A percentile compares a stretch with the other conserved stretches of the same genome.
Conservation (phyloP, 2,113 vertebrate species). For the Cricetomys ansorgei region DNA sequence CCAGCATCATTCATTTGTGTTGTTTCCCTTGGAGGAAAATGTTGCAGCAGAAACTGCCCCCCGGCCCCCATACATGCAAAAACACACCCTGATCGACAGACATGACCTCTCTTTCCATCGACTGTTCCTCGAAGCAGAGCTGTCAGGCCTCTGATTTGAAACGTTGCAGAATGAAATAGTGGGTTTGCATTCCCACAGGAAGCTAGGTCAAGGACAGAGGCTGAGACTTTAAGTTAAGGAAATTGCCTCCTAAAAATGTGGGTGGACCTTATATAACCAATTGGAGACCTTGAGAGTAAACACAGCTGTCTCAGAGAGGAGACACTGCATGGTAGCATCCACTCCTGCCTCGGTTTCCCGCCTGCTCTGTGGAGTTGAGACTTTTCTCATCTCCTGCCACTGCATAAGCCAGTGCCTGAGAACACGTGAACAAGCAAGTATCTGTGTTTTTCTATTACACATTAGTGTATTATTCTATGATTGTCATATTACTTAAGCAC, state of each 20-base stretch:
- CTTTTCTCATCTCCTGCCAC: background rate
- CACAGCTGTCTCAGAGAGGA: background rate
- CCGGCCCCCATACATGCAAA: background rate
- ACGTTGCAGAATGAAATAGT: rapidly evolving
- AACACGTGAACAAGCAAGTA: background rate
- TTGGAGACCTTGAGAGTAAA: background rate
- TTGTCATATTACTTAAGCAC: background rate
- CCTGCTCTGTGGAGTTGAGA: background rate
- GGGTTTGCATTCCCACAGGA: background rate
- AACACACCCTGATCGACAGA: background rate
- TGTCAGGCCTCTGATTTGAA: background rate
- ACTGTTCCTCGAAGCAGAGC: background rate
- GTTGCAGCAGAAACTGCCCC: background rate
- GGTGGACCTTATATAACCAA: background rate
- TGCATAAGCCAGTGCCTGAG: background rate
- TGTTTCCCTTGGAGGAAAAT: constrained; percentile 31
- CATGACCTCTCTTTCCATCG: background rate
- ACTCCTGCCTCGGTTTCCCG: background rate
- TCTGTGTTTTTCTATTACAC: background rate
- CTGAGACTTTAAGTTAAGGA: background rate
- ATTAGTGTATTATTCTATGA: background rate
- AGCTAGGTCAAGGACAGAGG: background rate
- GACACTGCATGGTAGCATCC: background rate
- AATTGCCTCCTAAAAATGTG: background rate
- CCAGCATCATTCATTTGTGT: constrained; percentile 5